Evolutionary conservation across 2,888 invertebrate genomes (phyloP), one percentile per base, ranked within the genome.

Genomic region (Blera fallax): DNA sequence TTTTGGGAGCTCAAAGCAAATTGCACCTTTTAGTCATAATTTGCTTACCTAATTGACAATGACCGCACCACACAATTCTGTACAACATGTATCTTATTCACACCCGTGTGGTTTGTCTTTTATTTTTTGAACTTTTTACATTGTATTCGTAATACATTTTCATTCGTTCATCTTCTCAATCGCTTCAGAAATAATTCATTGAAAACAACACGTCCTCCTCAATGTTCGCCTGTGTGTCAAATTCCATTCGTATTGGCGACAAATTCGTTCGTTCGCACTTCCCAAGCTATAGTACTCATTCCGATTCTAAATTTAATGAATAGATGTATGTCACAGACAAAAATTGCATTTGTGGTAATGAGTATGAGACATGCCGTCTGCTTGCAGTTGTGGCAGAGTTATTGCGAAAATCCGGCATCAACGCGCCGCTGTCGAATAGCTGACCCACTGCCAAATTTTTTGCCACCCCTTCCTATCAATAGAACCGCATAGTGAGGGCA

Each of bases 291-390:
- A 29, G 29, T 48, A n/a, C 27, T 54, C 52, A 80, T 54, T 74
- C 24, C 11, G 37, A 67, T 29, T 67, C 76, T 65, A 76, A 56
- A 76, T 65, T 76, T 76, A 67, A 56, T 48, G 43, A 69, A 29
- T 69, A 52, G 43, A 37, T 64, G 50, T 79, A 45, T 82, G 70
- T 69, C 70, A 65, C 54, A 62, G 21, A 56, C n/a, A 21, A 32
- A 70, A 72, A 72, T 14, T 60, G 16, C 48, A 78, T 29, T 21
- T 29, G 14, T 16, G 3, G n/a, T n/a, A n/a, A n/a, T n/a, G 29
- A 56, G 24, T n/a, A 40, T 60, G 52, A 78, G 78, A 77, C 82
- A 78, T 43, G 34, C 65, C 27, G 78, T 82, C 77, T 72, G 56
- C 50, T 60, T 72, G 58, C 58, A 40, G 40, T 58, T 70, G 45